Percentiles rank a stretch among this genome's conserved stretches.
These are phyloP conservation scores for Microdon myrmicae DNA, from an alignment of 2,888 invertebrate species.

Conservation along the genomic window DNA sequence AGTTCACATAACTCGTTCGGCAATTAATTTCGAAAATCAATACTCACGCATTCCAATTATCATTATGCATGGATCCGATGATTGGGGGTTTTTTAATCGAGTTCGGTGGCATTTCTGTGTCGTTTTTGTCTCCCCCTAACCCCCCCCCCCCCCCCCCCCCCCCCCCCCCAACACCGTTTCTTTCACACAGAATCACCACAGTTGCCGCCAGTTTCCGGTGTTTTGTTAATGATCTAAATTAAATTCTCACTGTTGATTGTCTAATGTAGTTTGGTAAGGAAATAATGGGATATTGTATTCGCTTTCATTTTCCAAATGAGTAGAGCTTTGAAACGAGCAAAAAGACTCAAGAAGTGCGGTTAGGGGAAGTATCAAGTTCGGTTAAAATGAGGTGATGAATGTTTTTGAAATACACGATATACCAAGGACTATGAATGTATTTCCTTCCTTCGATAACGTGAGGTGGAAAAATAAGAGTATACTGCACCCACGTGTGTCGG, in stretches of 20 bases:
- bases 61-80: no score
- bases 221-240: constrained; percentile 8
- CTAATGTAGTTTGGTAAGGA: constrained; percentile 27
- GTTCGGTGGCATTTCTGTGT: no score
- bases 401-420: constrained; percentile 49
- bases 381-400: constrained; percentile 30
- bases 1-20: no score
- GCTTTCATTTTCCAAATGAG: constrained; percentile 51
- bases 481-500: constrained; percentile 1
- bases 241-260: constrained; percentile 4
- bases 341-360: no score
- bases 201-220: no score
- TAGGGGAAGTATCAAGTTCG: no score
- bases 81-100: no score
- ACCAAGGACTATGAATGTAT: constrained; percentile 44
- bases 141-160: background rate
- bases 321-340: constrained; percentile 20
- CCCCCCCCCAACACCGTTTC: no score
- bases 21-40: no score
- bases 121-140: no score
- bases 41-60: no score
- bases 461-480: background rate
- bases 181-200: no score
- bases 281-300: constrained; percentile 43
- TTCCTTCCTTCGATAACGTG: constrained; percentile 11